Base-by-base conservation (phyloP, 2,113 vertebrate species). In the Aspidoscelis tigris region DNA sequence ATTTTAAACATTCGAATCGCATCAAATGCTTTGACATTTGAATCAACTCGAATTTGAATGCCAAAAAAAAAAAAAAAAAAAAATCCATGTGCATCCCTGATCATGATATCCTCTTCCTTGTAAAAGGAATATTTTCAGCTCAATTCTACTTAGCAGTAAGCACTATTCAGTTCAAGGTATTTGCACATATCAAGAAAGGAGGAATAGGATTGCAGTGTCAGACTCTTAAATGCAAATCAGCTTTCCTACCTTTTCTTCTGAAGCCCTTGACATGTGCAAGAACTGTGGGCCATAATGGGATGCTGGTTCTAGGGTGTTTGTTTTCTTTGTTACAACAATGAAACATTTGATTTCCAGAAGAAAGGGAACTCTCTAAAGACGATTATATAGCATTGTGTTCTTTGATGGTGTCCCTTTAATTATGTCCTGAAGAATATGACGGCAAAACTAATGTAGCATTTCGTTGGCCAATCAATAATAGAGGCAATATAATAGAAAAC, bases 401-500 rank as follows among this genome's bases (percentile, higher is more conserved):
- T 89, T 84, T 88, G 70, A 71, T 47, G 2, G 7, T 50, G 7
- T 74, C 1, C 22, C 22, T 87, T 76, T 58, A 84, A 86, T 86
- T 22, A 18, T 43, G 0, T 69, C 39, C 2, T 1, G 69, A 88
- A 80, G 76, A 75, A 79, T 44, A 65, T 71, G 2, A 20, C 44
- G 4, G 22, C 6, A 41, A 73, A 21, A 82, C 84, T 88, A 73
- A 84, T 77, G 39, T 18, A 58, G 43, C 2, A 4, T 80, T 89
- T 68, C 64, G 33, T 71, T 80, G 10, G 53, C 53, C 6, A n/a
- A 44, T 76, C 81, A 66, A 82, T 85, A 83, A 53, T 85, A 26
- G 20, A 83, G 84, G 18, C 55, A 85, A 80, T 81, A 53, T 43
- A 84, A 47, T 22, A 76, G 74, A 58, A 85, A 92, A 61, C 61